Base-by-base conservation (phyloP, 2,888 invertebrate genomes). In the Cacoxenus indagator region DNA sequence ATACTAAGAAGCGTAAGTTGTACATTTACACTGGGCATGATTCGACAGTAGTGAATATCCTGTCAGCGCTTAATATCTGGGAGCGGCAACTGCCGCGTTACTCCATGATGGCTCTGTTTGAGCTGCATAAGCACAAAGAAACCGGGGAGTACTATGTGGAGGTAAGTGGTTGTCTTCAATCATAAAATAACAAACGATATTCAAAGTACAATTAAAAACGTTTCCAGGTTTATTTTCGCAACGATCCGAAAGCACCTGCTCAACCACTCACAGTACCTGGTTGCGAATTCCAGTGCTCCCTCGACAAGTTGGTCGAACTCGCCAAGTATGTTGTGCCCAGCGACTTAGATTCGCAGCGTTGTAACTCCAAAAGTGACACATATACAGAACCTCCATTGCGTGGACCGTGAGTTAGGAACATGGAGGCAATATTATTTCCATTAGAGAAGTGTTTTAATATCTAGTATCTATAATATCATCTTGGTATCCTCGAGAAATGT, bases 1-100 rank as follows among this genome's bases (percentile, higher is more conserved):
- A 85, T 51, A 91, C 90, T 0, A 79, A 84, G 14, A 81, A 85
- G 2, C 87, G 90, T 11, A 93, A 92, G 85, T 89, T 93, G 68
- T 91, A 89, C 74, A 89, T 93, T 68, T 94, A 92, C 79, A 90
- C 92, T 0, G 93, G 92, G 0, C 95, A 95, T 81, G 95, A 95
- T 84, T 91, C 93, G 0, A 93, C 94, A 0, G 88, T 95, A 4
- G 90, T 91, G 0, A 92, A 92, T 76, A 84, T 94, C 55, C 84
- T 94, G 65, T 87, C 90, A 24, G 90, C 92, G 0, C 84, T 95
- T 45, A 90, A 91, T 54, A 88, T 93, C 4, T 94, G 92, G 91
- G 90, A 93, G 69, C 87, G 89, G 6, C 91, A 92, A 81, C 64
- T 92, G 73, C 94, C 94, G 0, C 90, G 89, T 22, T 94, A 92